Conservation (phyloP, 2,888 invertebrate genomes). For the Orthosia gracilis region DNA sequence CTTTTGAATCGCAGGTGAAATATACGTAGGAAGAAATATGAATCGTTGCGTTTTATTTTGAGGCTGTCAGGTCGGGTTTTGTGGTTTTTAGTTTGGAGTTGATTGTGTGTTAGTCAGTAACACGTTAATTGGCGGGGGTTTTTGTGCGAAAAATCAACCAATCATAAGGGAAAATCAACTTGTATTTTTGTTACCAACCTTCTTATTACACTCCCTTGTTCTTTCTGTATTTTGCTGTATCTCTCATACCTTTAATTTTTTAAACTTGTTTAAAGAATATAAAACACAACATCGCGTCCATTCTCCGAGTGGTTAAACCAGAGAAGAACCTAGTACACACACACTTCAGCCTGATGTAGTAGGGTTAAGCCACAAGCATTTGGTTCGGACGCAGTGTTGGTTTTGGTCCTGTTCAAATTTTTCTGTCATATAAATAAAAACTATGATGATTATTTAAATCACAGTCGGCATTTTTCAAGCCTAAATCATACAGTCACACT, state of each 20-base stretch:
- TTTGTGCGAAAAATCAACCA: neutral
- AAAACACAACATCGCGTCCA: too few relatives aligned
- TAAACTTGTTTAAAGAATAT: too few relatives aligned
- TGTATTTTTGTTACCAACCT: neutral
- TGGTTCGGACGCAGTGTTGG: too few relatives aligned
- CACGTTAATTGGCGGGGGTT: slow-evolving; percentile 3
- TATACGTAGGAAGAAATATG: slow-evolving; percentile 48
- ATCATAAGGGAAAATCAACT: neutral
- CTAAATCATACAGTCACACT: too few relatives aligned
- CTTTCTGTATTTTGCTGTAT: neutral
- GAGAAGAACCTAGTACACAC: too few relatives aligned
- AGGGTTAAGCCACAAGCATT: too few relatives aligned
- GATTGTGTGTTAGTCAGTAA: slow-evolving; percentile 6
- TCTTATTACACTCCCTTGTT: neutral
- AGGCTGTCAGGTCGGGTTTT: slow-evolving; percentile 29
- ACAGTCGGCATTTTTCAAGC: neutral
- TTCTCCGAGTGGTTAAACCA: too few relatives aligned
- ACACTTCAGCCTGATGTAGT: too few relatives aligned
- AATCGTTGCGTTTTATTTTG: slow-evolving; percentile 49
- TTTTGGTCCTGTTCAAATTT: too few relatives aligned
- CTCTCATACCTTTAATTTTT: too few relatives aligned
- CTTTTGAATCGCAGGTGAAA: slow-evolving; percentile 59
- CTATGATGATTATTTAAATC: too few relatives aligned
- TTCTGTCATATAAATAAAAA: too few relatives aligned
- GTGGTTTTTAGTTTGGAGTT: slow-evolving; percentile 26